Conservation (phyloP, 1,140 invertebrate genomes). For the Psilanteris sp. region DNA sequence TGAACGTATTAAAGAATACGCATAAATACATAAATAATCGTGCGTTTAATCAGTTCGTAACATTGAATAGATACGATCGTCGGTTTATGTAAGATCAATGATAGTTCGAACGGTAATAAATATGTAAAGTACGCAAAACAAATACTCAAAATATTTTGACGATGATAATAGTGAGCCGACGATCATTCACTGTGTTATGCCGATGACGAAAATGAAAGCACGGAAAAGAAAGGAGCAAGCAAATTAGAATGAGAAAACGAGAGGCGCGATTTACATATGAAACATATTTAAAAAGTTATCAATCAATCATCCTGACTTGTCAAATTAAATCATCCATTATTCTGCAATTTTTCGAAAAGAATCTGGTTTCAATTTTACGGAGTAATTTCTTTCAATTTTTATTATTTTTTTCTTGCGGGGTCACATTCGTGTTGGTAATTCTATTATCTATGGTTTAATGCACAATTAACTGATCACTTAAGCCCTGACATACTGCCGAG, state of each 20-base stretch:
- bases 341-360: slow-evolving; percentile 39
- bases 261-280: slow-evolving; percentile 32
- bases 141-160: slow-evolving; percentile 46
- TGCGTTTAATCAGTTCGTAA: slow-evolving; percentile 51
- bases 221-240: neutral
- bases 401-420: neutral
- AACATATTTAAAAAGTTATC: slow-evolving; percentile 37
- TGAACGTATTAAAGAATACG: slow-evolving; percentile 53
- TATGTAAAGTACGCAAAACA: slow-evolving; percentile 45
- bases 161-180: slow-evolving; percentile 24
- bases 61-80: slow-evolving; percentile 47
- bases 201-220: neutral
- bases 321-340: slow-evolving; percentile 35
- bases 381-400: slow-evolving; percentile 25
- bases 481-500: slow-evolving; percentile 76
- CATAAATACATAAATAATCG: slow-evolving; percentile 61
- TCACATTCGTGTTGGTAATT: slow-evolving; percentile 72
- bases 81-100: slow-evolving; percentile 43
- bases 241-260: slow-evolving; percentile 22
- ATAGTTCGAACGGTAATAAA: slow-evolving; percentile 41
- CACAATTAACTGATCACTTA: slow-evolving; percentile 80
- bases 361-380: slow-evolving; percentile 40
- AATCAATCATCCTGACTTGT: slow-evolving; percentile 32
- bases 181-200: slow-evolving; percentile 19
- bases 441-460: slow-evolving; percentile 80